These are phyloP conservation scores for Chalcosyrphus nemorum DNA, from an alignment of 2,888 invertebrate species.

Conservation along the genomic window DNA sequence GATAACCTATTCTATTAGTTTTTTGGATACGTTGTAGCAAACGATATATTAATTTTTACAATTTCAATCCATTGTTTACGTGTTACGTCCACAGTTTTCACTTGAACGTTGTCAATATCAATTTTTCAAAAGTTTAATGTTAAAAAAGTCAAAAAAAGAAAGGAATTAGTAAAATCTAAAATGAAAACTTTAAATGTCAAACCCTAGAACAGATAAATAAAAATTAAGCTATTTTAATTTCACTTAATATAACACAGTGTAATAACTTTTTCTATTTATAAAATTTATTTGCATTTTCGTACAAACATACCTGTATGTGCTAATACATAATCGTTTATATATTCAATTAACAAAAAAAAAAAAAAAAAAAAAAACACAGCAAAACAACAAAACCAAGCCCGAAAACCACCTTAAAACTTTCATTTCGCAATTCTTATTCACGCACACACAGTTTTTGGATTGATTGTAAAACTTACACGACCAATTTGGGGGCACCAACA, in stretches of 20 bases:
- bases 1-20: too few relatives aligned
- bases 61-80: too few relatives aligned
- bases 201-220: too few relatives aligned
- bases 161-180: too few relatives aligned
- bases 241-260: neutral
- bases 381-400: slow-evolving; percentile 62
- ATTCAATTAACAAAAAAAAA: slow-evolving; percentile 33
- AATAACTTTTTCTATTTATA: slow-evolving; percentile 22
- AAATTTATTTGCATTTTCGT: slow-evolving; percentile 11
- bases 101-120: too few relatives aligned
- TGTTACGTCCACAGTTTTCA: too few relatives aligned
- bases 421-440: slow-evolving; percentile 54
- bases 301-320: slow-evolving; percentile 27
- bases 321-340: too few relatives aligned
- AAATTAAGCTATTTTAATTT: neutral
- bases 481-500: slow-evolving; percentile 54
- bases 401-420: slow-evolving; percentile 57
- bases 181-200: too few relatives aligned
- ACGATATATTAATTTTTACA: too few relatives aligned
- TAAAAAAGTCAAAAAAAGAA: too few relatives aligned
- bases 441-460: slow-evolving; percentile 59
- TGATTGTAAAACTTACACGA: slow-evolving; percentile 60
- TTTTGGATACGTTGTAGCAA: too few relatives aligned
- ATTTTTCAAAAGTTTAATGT: too few relatives aligned
- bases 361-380: slow-evolving; percentile 50